Base-by-base conservation (phyloP, 2,888 invertebrate genomes). In the Coronaproctus castanopsis region DNA sequence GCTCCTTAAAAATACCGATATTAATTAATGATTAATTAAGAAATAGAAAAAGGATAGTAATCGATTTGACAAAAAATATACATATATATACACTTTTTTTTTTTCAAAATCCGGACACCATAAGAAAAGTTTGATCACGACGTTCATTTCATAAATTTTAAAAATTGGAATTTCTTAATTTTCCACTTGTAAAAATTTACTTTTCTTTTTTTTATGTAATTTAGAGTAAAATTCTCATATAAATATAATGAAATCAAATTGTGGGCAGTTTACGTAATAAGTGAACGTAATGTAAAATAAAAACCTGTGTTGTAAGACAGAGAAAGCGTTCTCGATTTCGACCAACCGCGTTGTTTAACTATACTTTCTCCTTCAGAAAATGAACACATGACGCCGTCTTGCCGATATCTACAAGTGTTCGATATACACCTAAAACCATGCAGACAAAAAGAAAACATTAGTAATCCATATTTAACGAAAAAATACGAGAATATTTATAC, bases 231-330 rank as follows among this genome's bases (percentile, higher is more conserved):
- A n/a, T n/a, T n/a, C n/a, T n/a, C n/a, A n/a, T n/a, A n/a, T n/a
- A n/a, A n/a, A n/a, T n/a, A n/a, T n/a, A n/a, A n/a, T n/a, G n/a
- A n/a, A n/a, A n/a, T n/a, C n/a, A n/a, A n/a, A n/a, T n/a, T n/a
- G n/a, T n/a, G n/a, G n/a, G n/a, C n/a, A n/a, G n/a, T n/a, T n/a
- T n/a, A n/a, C n/a, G n/a, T n/a, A n/a, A n/a, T n/a, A n/a, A n/a
- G n/a, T n/a, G n/a, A n/a, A n/a, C n/a, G n/a, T n/a, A n/a, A n/a
- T n/a, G n/a, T n/a, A n/a, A n/a, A n/a, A n/a, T n/a, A n/a, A n/a
- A n/a, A n/a, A n/a, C n/a, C n/a, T n/a, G n/a, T n/a, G n/a, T n/a
- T 81, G 71, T 87, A 89, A 69, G 88, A 88, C 59, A 91, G 87
- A 58, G 90, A 91, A 67, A 91, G 78, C 59, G 91, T 90, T 67